Percentiles rank a stretch among this genome's conserved stretches.
Conservation (phyloP, 30 jellyfish, hydroid and myxozoan species). For the Clytia hemisphaerica region DNA sequence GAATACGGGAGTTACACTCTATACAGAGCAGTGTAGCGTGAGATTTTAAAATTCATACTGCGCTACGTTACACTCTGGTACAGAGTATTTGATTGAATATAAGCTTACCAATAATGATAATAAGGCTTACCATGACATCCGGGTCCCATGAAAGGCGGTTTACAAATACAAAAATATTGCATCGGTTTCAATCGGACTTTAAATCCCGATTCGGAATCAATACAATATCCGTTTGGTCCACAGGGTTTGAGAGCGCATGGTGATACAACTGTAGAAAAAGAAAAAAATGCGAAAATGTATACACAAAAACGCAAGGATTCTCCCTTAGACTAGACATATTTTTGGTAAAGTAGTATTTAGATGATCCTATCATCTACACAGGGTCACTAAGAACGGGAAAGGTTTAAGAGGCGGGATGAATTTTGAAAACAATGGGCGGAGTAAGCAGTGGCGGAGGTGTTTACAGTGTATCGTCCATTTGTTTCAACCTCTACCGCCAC, state of each 20-base stretch:
- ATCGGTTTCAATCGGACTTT: conserved; percentile 75
- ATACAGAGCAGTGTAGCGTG: too few species aligned
- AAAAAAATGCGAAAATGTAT: neutral
- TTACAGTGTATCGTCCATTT: too few species aligned
- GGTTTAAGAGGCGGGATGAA: neutral
- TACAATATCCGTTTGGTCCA: conserved; percentile 80
- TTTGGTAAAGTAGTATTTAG: too few species aligned
- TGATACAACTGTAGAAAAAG: conserved; percentile 46
- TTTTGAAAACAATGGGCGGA: neutral
- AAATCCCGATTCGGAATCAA: conserved; percentile 85
- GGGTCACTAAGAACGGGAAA: neutral
- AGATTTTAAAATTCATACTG: too few species aligned
- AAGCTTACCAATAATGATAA: too few species aligned
- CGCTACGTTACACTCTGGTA: too few species aligned
- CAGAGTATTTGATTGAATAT: too few species aligned
- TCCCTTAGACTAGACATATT: too few species aligned
- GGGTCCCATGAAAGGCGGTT: conserved; percentile 73
- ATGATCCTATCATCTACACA: too few species aligned
- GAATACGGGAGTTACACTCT: too few species aligned
- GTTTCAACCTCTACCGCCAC: too few species aligned
- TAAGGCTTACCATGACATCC: conserved; percentile 83
- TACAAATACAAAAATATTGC: conserved; percentile 87
- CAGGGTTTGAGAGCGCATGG: conserved; percentile 91
- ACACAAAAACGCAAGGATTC: neutral
- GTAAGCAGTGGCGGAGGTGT: too few species aligned